Conservation (phyloP, 35 echinoderm and acorn worm genomes). For the Hemicentrotus pulcherrimus region DNA sequence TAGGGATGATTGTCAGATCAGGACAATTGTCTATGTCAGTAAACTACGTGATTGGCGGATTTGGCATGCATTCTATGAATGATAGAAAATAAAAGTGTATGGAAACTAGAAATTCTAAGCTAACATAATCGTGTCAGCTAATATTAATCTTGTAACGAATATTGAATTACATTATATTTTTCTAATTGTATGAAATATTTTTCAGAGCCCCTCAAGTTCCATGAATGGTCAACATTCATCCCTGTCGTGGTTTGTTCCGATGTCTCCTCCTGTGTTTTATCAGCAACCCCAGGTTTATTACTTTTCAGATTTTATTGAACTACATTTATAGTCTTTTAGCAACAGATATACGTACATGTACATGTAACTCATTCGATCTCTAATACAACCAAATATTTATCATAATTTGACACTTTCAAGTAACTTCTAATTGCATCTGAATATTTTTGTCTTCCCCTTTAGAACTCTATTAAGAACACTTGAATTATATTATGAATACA, state of each 20-base stretch:
- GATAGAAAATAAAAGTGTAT: neutral
- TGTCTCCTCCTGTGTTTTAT: constrained; percentile 43
- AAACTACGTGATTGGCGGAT: neutral
- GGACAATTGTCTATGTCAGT: neutral
- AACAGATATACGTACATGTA: neutral
- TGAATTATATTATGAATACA: neutral
- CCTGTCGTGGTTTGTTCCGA: constrained; percentile 39
- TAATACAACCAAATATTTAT: constrained; percentile 7
- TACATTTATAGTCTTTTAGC: neutral
- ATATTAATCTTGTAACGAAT: neutral
- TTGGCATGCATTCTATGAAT: neutral
- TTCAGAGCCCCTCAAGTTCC: constrained; percentile 23
- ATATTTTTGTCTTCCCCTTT: neutral
- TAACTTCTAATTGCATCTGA: neutral
- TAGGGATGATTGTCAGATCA: neutral
- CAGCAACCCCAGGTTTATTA: constrained; percentile 22
- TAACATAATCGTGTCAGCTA: neutral
- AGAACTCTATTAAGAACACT: neutral
- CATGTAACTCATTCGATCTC: neutral
- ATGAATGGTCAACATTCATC: constrained; percentile 33
- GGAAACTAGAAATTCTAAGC: neutral
- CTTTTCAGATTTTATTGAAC: neutral
- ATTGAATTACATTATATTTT: neutral
- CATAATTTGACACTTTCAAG: neutral
- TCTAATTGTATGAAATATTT: constrained; percentile 14